Percentiles rank a stretch among this genome's conserved stretches.
phyloP scores from a whole-genome alignment of 2,797 vertebrate species.

The Rhinatrema bivittatum region DNA sequence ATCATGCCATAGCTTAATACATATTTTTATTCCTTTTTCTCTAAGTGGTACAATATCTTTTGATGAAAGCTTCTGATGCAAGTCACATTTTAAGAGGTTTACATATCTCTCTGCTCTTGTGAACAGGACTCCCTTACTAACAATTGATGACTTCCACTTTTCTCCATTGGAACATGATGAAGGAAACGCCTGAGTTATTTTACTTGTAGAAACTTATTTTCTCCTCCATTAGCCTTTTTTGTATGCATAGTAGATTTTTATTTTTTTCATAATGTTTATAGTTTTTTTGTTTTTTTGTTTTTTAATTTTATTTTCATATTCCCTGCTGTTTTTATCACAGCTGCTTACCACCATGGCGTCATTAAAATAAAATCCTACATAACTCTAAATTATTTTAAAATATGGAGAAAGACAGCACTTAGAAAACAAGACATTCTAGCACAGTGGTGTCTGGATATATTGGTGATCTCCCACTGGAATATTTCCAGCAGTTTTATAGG shows the following conservation, averaged over 20 bases:
- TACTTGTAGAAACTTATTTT: constrained; percentile 27
- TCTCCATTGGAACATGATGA: constrained; percentile 3
- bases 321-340: constrained; percentile 10
- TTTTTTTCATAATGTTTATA: constrained; percentile 19
- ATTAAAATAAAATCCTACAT: constrained; percentile 31
- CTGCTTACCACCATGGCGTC: constrained; percentile 28
- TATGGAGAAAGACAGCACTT: constrained; percentile 15
- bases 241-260: constrained; percentile 36
- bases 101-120: constrained; percentile 4
- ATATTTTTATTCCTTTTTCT: too few species aligned
- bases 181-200: constrained; percentile 12
- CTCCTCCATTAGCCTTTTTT: constrained; percentile 33
- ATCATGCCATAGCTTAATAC: too few species aligned
- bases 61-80: too few species aligned
- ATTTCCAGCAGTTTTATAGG: constrained; percentile 19
- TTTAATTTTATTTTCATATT: too few species aligned
- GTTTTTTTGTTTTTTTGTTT: constrained; percentile 16
- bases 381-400: constrained; percentile 19
- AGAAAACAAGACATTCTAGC: constrained; percentile 11
- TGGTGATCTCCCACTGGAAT: constrained; percentile 15
- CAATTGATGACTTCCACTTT: constrained; percentile 22
- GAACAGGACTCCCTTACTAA: constrained; percentile 14
- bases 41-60: too few species aligned
- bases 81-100: too few species aligned
- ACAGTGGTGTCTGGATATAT: constrained; percentile 15